Evolutionary conservation across 2,888 invertebrate genomes (phyloP).

Genomic region (Hyppa rectilinea): DNA sequence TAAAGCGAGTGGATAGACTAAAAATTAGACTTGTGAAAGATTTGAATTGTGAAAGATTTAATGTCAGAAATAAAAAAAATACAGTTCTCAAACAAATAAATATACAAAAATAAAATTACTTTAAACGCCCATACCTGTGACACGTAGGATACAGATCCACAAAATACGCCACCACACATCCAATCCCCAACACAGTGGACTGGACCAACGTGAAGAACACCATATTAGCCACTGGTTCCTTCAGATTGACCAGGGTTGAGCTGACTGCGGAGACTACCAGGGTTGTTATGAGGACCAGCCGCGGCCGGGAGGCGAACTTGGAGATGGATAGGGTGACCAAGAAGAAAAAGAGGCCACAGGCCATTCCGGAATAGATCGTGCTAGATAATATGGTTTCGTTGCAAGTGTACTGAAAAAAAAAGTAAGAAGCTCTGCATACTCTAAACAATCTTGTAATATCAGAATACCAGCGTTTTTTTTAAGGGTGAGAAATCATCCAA

Average conservation of each 20-base stretch:
- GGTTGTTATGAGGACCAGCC: constrained; percentile 82
- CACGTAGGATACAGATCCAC: constrained; percentile 80
- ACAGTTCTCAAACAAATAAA: no score
- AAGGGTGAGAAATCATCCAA: no score
- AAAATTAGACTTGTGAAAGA: no score
- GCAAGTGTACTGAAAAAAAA: constrained; percentile 67
- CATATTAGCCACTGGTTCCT: constrained; percentile 72
- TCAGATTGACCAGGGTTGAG: constrained; percentile 87
- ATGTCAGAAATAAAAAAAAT: no score
- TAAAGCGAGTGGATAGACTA: no score
- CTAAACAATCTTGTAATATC: no score
- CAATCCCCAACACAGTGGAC: constrained; percentile 71
- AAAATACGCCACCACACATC: constrained; percentile 75
- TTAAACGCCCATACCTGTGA: no score
- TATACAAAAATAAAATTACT: no score
- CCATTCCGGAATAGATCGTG: constrained; percentile 91
- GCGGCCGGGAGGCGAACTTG: constrained; percentile 87
- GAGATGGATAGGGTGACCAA: constrained; percentile 85
- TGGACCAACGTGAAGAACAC: constrained; percentile 77
- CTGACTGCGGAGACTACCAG: constrained; percentile 88
- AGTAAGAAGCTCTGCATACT: no score
- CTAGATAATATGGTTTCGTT: constrained; percentile 85
- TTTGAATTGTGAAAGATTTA: no score
- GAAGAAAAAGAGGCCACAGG: constrained; percentile 90
- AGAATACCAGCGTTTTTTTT: no score